Evolutionary conservation across 2,888 invertebrate genomes (phyloP).

Genomic region (Orthonevra nobilis): DNA sequence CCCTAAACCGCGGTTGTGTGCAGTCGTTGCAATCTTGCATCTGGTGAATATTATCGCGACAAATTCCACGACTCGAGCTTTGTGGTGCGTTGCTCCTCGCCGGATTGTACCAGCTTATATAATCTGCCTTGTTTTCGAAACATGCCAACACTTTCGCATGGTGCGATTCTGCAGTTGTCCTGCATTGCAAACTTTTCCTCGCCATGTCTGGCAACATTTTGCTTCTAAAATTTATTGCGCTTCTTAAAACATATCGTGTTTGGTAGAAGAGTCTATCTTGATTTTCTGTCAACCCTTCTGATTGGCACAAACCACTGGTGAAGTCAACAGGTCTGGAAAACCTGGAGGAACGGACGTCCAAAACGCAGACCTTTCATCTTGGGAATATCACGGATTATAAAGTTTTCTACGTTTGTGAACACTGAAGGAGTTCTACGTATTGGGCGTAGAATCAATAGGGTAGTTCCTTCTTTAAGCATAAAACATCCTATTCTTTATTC

Average conservation of each 20-base stretch:
- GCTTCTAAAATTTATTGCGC: too few relatives aligned
- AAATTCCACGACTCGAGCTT: background rate
- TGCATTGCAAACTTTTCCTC: slow-evolving; percentile 61
- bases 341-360: background rate
- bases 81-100: too few relatives aligned
- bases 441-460: background rate
- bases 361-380: too few relatives aligned
- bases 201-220: background rate
- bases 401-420: too few relatives aligned
- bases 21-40: background rate
- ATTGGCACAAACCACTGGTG: background rate
- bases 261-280: slow-evolving; percentile 47
- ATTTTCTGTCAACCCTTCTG: too few relatives aligned
- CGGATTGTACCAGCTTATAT: too few relatives aligned
- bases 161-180: slow-evolving; percentile 61
- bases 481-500: slow-evolving; percentile 24
- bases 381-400: too few relatives aligned
- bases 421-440: background rate
- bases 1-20: background rate
- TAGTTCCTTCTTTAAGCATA: background rate
- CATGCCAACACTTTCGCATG: too few relatives aligned
- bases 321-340: background rate
- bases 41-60: background rate
- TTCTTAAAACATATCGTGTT: slow-evolving; percentile 28
- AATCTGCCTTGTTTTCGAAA: too few relatives aligned